Evolutionary conservation across 2,113 vertebrate genomes (phyloP).

Genomic region (Lathamus discolor): DNA sequence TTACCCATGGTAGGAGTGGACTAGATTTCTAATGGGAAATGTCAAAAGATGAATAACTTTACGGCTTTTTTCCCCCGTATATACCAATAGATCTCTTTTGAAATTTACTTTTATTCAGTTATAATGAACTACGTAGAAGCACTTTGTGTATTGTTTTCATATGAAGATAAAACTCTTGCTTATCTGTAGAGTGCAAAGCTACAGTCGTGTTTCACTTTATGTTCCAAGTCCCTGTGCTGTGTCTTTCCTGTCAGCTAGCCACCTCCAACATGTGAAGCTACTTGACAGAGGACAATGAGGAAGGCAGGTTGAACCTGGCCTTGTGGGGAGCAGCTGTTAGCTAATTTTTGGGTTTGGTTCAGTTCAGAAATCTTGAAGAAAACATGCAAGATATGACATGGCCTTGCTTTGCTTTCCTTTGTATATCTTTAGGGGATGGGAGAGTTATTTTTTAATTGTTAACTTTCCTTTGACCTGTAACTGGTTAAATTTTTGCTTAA

Average conservation of each 20-base stretch:
- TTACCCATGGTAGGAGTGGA: not conserved
- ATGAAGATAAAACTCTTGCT: not conserved
- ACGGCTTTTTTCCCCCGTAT: rapidly evolving
- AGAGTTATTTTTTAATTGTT: not conserved
- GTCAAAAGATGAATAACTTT: not conserved
- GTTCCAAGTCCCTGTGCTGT: not conserved
- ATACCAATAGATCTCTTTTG: not conserved
- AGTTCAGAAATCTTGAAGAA: not conserved
- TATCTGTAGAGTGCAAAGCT: not conserved
- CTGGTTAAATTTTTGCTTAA: not conserved
- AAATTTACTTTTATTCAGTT: not conserved
- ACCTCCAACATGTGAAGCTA: not conserved
- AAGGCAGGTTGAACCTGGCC: constrained; percentile 8
- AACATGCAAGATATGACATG: not conserved
- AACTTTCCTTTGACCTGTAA: not conserved
- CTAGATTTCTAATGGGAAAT: not conserved
- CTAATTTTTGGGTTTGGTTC: not conserved
- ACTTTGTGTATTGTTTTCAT: not conserved
- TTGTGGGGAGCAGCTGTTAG: not conserved
- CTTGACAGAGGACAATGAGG: not conserved
- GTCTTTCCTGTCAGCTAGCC: not conserved
- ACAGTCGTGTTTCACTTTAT: not conserved
- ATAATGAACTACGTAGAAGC: not conserved
- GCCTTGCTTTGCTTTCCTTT: not conserved
- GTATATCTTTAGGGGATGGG: not conserved